Percentiles rank a stretch among this genome's conserved stretches.
phyloP scores from a whole-genome alignment of 2,797 vertebrate genomes.

The Falco naumanni region DNA sequence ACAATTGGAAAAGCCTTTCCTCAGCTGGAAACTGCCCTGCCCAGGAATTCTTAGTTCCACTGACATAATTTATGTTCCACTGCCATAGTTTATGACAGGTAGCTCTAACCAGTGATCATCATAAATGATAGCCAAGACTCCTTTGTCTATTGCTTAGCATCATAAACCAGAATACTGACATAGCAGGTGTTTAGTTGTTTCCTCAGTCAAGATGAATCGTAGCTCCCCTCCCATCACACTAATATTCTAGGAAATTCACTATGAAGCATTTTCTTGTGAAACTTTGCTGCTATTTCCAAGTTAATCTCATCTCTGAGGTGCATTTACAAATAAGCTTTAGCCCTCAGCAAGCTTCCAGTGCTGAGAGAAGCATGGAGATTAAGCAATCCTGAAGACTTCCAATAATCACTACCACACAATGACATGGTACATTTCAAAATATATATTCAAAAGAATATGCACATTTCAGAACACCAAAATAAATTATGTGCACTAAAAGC shows the following conservation, averaged over 20 bases:
- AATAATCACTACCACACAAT: not conserved
- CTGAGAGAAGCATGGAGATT: not conserved
- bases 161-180: not conserved
- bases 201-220: not conserved
- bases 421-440: not conserved
- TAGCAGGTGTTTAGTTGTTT: not conserved
- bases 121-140: not conserved
- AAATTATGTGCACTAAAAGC: not conserved
- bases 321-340: not conserved
- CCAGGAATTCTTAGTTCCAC: not conserved
- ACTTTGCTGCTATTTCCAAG: not conserved
- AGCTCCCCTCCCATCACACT: not conserved
- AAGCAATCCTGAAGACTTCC: not conserved
- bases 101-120: not conserved
- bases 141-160: not conserved
- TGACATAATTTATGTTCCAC: too few relatives aligned
- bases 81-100: not conserved
- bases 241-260: not conserved
- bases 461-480: not conserved
- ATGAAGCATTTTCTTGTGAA: not conserved
- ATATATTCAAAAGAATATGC: not conserved
- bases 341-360: not conserved
- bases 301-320: not conserved
- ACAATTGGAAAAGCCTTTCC: not conserved
- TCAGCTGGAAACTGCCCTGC: not conserved